Evolutionary conservation across 2,113 vertebrate genomes (phyloP).

Genomic region (Mionectes macconnelli): DNA sequence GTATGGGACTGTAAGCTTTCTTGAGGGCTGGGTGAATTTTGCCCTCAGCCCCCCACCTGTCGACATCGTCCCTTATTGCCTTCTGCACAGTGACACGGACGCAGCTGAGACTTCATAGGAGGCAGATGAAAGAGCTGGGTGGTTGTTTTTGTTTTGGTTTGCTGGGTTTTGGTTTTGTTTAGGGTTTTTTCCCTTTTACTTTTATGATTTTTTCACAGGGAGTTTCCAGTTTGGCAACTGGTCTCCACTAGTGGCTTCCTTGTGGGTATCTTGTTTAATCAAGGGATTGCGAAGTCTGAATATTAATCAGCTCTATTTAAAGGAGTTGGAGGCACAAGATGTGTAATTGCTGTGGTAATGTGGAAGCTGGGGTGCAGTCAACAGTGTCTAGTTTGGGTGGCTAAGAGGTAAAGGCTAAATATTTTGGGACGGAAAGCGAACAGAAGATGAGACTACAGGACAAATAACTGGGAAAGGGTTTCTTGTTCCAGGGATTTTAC

Average conservation of each 20-base stretch:
- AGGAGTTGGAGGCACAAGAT: background rate
- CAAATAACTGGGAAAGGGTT: background rate
- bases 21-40: conserved; percentile 70
- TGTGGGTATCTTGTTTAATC: conserved; percentile 32
- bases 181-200: background rate
- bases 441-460: background rate
- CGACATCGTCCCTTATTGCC: conserved; percentile 48
- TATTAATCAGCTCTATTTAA: conserved; percentile 39
- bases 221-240: conserved; percentile 40
- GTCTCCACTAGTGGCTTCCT: background rate
- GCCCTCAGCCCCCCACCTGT: conserved; percentile 71
- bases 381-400: background rate
- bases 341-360: background rate
- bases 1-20: conserved; percentile 65
- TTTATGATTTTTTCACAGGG: background rate
- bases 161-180: background rate
- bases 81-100: conserved; percentile 35
- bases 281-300: conserved; percentile 3
- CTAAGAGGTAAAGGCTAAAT: background rate
- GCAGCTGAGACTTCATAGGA: conserved; percentile 46
- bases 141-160: background rate
- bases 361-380: background rate
- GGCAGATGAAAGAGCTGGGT: conserved; percentile 26
- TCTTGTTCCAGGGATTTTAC: background rate
- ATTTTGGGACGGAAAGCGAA: background rate